A percentile compares a stretch with the other conserved stretches of the same genome.
Conservation (phyloP, 2,888 invertebrate species). For the Apomyelois bistriatella region DNA sequence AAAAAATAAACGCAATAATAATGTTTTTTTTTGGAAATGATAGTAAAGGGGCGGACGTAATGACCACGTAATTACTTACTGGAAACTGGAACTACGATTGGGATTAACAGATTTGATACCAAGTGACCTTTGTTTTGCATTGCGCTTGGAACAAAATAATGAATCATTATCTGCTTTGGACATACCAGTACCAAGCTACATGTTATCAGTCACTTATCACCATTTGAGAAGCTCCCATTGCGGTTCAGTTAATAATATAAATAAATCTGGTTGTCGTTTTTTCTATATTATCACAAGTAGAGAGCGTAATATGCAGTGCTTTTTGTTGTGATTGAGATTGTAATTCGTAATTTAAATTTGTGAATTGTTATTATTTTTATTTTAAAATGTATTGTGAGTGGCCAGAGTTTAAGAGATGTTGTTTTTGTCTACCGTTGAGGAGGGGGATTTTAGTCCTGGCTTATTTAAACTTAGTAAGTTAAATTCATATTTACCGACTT, state of each 20-base stretch:
- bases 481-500: too few relatives aligned
- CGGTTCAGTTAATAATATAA: background rate
- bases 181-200: background rate
- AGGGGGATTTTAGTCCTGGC: background rate
- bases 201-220: background rate
- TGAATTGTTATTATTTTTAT: background rate
- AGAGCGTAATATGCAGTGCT: background rate
- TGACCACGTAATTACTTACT: too few relatives aligned
- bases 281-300: background rate
- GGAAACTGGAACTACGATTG: background rate
- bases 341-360: background rate
- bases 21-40: too few relatives aligned
- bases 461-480: background rate
- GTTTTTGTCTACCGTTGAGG: conserved; percentile 1
- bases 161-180: background rate
- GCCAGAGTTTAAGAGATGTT: conserved; percentile 1
- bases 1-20: too few relatives aligned
- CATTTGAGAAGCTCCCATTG: background rate
- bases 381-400: conserved; percentile 2
- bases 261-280: background rate
- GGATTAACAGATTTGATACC: background rate
- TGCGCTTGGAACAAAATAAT: background rate
- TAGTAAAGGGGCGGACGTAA: too few relatives aligned
- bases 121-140: background rate
- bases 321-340: background rate